Evolutionary conservation across 2,113 vertebrate species (phyloP).

Genomic region (Rhadina sibilatrix): DNA sequence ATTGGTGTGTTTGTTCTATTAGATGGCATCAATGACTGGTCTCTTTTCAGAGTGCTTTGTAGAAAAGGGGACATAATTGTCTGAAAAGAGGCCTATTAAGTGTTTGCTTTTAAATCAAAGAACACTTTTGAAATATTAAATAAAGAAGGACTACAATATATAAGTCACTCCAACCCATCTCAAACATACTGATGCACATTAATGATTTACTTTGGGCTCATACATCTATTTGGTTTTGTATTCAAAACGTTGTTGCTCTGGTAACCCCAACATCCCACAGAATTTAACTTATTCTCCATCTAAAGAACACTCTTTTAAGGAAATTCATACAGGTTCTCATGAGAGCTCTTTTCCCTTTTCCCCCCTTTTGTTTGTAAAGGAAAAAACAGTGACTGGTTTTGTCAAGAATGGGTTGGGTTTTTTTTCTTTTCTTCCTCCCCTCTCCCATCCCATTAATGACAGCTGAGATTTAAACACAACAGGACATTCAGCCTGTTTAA

Average conservation of each 20-base stretch:
- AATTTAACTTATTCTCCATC: conserved; percentile 43
- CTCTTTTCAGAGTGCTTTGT: not conserved
- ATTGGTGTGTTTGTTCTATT: conserved; percentile 65
- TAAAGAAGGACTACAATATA: conserved; percentile 56
- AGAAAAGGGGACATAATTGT: conserved; percentile 30
- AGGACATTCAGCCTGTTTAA: not conserved
- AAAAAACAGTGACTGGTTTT: conserved; percentile 51
- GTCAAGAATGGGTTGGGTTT: conserved; percentile 13
- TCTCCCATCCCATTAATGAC: conserved; percentile 22
- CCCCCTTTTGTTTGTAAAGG: conserved; percentile 61
- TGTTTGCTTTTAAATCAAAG: conserved; percentile 77
- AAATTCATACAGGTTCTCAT: conserved; percentile 33
- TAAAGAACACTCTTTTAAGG: conserved; percentile 68
- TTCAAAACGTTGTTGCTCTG: conserved; percentile 57
- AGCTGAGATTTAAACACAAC: conserved; percentile 1
- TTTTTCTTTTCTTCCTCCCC: conserved; percentile 26
- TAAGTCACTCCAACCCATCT: conserved; percentile 47
- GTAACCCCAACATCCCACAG: conserved; percentile 52
- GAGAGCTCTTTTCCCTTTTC: conserved; percentile 17
- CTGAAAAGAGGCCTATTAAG: conserved; percentile 51
- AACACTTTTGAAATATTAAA: conserved; percentile 61
- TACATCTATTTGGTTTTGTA: conserved; percentile 68
- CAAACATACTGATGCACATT: conserved; percentile 67
- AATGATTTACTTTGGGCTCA: conserved; percentile 75
- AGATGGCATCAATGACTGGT: conserved; percentile 33